These are phyloP conservation scores for Scartelaos histophorus DNA, from an alignment of 2,113 vertebrate species.

Conservation along the genomic window DNA sequence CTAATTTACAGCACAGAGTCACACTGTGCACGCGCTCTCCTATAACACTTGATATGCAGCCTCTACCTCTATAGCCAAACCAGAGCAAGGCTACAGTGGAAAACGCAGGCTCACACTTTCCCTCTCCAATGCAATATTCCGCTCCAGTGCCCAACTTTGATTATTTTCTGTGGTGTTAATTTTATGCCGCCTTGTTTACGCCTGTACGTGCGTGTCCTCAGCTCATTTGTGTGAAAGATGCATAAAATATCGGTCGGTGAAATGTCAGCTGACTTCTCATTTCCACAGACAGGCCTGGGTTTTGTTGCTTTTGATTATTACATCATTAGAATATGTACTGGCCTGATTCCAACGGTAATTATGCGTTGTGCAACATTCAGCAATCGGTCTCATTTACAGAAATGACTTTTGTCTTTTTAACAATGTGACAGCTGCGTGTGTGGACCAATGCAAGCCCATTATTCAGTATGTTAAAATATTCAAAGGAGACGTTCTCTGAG, in stretches of 20 bases:
- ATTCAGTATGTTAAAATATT: constrained; percentile 55
- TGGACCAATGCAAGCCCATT: constrained; percentile 34
- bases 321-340: constrained; percentile 40
- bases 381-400: constrained; percentile 48
- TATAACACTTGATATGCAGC: constrained; percentile 44
- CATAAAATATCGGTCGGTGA: constrained; percentile 31
- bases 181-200: constrained; percentile 31
- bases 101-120: background rate
- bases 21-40: constrained; percentile 28
- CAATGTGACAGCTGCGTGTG: constrained; percentile 32
- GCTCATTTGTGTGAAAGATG: constrained; percentile 19
- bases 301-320: constrained; percentile 43
- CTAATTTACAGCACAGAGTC: constrained; percentile 65
- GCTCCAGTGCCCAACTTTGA: constrained; percentile 54
- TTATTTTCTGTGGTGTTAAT: constrained; percentile 58
- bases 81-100: constrained; percentile 12
- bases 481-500: constrained; percentile 33
- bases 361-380: constrained; percentile 35
- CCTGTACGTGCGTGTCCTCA: background rate
- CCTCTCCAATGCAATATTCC: constrained; percentile 35
- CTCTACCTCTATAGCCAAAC: constrained; percentile 22
- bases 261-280: constrained; percentile 57
- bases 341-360: constrained; percentile 41
- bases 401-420: constrained; percentile 40
- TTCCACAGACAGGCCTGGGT: constrained; percentile 35